Percentiles rank a stretch among this genome's conserved stretches.
Evolutionary conservation across 2,888 invertebrate genomes (phyloP).

Genomic region (Eurytoma adleriae): DNA sequence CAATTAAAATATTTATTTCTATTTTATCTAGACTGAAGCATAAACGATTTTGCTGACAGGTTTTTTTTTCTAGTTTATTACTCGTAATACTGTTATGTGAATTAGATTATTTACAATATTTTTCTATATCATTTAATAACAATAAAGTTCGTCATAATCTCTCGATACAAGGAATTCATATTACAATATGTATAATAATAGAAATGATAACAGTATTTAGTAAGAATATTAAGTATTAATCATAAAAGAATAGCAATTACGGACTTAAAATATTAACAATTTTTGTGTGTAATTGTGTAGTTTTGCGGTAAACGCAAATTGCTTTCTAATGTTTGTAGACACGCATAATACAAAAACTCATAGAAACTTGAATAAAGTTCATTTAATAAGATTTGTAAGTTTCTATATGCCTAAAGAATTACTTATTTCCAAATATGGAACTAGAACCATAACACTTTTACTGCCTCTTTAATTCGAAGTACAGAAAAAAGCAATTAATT

Average conservation of each 20-base stretch:
- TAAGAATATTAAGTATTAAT: constrained; percentile 46
- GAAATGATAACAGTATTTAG: constrained; percentile 40
- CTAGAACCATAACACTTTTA: constrained; percentile 47
- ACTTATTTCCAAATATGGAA: constrained; percentile 36
- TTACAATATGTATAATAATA: constrained; percentile 51
- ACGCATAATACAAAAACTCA: constrained; percentile 41
- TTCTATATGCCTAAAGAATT: constrained; percentile 38
- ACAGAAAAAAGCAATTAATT: constrained; percentile 45
- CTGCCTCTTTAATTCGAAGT: constrained; percentile 36
- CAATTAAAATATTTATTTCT: constrained; percentile 71
- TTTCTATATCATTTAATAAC: constrained; percentile 65
- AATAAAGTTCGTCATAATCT: constrained; percentile 67
- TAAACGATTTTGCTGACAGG: constrained; percentile 67
- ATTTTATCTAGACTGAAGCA: constrained; percentile 67
- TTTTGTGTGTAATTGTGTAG: constrained; percentile 25
- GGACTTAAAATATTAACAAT: constrained; percentile 36
- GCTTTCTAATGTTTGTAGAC: constrained; percentile 29
- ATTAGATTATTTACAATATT: constrained; percentile 73
- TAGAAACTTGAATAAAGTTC: constrained; percentile 28
- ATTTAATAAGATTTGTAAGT: constrained; percentile 28
- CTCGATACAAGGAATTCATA: constrained; percentile 50
- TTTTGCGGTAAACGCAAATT: constrained; percentile 36
- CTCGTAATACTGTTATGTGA: constrained; percentile 74
- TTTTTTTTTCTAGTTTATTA: constrained; percentile 69
- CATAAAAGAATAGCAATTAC: constrained; percentile 37